Percentiles rank a stretch among this genome's conserved stretches.
These are phyloP conservation scores for Acleris laterana DNA, from an alignment of 2,888 invertebrate species.

Conservation along the genomic window DNA sequence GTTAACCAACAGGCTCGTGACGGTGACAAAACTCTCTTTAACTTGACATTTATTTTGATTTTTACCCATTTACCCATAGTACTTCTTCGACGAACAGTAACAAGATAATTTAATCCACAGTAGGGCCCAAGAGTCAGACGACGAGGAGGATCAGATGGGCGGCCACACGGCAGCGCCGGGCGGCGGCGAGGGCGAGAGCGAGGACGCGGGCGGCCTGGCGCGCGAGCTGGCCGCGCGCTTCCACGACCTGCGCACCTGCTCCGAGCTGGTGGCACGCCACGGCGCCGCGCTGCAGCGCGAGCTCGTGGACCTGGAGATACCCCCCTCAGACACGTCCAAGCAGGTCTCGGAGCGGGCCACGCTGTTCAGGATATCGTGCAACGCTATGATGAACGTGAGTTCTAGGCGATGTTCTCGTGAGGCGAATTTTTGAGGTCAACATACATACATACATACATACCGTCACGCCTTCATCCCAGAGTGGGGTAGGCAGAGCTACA, in stretches of 20 bases:
- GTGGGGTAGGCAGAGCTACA: no score
- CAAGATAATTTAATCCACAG: slow-evolving; percentile 52
- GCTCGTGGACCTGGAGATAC: slow-evolving; percentile 90
- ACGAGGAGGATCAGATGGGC: slow-evolving; percentile 88
- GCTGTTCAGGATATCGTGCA: slow-evolving; percentile 97
- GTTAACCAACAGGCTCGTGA: no score
- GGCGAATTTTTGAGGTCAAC: no score
- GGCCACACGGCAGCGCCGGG: slow-evolving; percentile 72
- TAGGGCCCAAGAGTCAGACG: slow-evolving; percentile 89
- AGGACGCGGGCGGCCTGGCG: slow-evolving; percentile 86
- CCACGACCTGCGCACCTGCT: slow-evolving; percentile 96
- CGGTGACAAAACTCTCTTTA: no score
- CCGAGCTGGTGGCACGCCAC: slow-evolving; percentile 95
- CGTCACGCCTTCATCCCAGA: no score
- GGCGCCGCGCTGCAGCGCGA: slow-evolving; percentile 93
- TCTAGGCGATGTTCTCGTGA: no score
- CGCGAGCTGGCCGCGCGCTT: slow-evolving; percentile 89
- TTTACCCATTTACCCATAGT: no score
- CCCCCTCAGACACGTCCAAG: slow-evolving; percentile 91
- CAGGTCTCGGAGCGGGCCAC: slow-evolving; percentile 96
- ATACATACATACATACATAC: no score
- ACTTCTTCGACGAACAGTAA: no score
- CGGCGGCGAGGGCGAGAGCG: slow-evolving; percentile 81
- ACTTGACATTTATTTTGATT: no score
- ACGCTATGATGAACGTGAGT: slow-evolving; percentile 96